Conservation (phyloP, 2,113 vertebrate genomes). For the Todiramphus chloris region DNA sequence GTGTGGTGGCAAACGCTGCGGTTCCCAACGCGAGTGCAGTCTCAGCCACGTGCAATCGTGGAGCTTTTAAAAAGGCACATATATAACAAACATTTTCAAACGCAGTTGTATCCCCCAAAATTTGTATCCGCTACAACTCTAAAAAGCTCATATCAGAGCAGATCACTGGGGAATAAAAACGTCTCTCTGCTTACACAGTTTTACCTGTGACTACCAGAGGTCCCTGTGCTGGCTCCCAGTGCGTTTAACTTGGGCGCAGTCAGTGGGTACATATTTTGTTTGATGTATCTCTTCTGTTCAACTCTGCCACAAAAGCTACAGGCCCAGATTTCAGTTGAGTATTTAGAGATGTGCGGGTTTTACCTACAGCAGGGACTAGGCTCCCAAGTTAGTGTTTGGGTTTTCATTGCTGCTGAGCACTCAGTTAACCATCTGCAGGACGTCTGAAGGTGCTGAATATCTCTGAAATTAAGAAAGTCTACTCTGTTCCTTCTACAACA, state of each 20-base stretch:
- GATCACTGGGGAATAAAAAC: background rate
- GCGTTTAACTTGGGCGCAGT: background rate
- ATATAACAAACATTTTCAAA: background rate
- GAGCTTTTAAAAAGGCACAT: background rate
- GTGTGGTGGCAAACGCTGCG: fast-evolving
- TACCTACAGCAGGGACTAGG: background rate
- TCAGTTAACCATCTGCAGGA: background rate
- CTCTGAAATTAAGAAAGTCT: background rate
- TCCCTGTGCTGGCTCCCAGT: background rate
- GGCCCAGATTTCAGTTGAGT: background rate
- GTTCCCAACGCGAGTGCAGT: background rate
- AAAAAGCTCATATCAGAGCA: fast-evolving
- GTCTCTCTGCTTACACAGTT: fast-evolving
- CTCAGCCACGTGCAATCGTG: background rate
- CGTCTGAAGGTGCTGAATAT: background rate
- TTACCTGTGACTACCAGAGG: background rate
- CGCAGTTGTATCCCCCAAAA: background rate
- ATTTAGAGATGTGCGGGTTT: background rate
- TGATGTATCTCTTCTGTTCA: background rate
- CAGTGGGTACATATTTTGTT: too few species aligned
- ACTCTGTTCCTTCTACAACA: background rate
- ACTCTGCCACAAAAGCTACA: background rate
- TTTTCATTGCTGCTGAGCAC: background rate
- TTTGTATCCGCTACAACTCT: fast-evolving
- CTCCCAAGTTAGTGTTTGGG: background rate